A percentile compares a stretch with the other conserved stretches of the same genome.
Conservation (phyloP, 2,113 vertebrate genomes). For the Poeciliopsis prolifica region DNA sequence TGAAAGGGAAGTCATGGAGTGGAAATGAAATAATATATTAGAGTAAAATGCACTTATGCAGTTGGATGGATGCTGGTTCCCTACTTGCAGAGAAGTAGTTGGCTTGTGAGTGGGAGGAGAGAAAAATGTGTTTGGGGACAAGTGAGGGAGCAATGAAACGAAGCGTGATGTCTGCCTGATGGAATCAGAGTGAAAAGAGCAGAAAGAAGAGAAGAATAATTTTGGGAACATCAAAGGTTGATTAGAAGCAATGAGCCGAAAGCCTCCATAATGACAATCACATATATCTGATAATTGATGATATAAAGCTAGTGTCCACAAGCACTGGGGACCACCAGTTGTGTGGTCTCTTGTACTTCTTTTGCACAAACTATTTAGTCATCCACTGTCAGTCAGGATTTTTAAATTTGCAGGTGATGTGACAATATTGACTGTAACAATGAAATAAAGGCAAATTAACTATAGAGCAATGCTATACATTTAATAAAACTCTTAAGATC, state of each 20-base stretch:
- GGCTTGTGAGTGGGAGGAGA: slow-evolving; percentile 17
- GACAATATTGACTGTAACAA: not conserved
- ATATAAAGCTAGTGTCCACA: not conserved
- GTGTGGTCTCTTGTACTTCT: not conserved
- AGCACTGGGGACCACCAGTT: not conserved
- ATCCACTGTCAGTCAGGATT: not conserved
- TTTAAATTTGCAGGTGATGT: not conserved
- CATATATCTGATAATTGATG: not conserved
- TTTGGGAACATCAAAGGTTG: not conserved
- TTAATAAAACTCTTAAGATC: not conserved
- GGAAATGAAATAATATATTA: slow-evolving; percentile 40
- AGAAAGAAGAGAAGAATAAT: not conserved
- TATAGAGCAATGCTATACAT: not conserved
- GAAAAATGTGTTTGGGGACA: slow-evolving; percentile 20
- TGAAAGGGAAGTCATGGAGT: slow-evolving; percentile 3
- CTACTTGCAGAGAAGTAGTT: slow-evolving; percentile 1
- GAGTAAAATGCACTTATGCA: slow-evolving; percentile 29
- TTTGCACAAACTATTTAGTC: not conserved
- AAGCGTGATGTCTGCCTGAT: slow-evolving; percentile 2
- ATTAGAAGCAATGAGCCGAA: slow-evolving; percentile 9
- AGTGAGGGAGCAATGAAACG: slow-evolving; percentile 5
- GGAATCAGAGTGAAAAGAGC: not conserved
- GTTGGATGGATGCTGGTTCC: slow-evolving; percentile 1
- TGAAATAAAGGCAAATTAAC: not conserved
- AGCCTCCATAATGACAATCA: slow-evolving; percentile 2